These are phyloP conservation scores for Aplysina aerophoba DNA, from an alignment of 37 sponge, comb jelly and placozoan species.

Conservation along the genomic window DNA sequence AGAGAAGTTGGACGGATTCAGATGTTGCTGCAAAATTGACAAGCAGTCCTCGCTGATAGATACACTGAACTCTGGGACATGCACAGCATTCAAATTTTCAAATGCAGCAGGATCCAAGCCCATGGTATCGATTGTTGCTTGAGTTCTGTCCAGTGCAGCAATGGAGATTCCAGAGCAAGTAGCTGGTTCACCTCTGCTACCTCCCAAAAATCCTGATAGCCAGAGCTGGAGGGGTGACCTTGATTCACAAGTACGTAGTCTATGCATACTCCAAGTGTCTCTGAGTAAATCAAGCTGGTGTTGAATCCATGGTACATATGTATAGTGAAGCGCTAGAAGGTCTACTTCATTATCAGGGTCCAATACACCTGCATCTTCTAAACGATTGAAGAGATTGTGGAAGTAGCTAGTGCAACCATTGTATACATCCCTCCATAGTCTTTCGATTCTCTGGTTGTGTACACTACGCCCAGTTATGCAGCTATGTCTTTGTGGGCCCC, in stretches of 20 bases:
- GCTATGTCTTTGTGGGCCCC: constrained; percentile 50
- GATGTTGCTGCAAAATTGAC: too few species aligned
- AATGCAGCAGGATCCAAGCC: too few species aligned
- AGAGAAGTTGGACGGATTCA: too few species aligned
- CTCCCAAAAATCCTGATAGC: too few species aligned
- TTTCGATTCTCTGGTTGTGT: constrained; percentile 62
- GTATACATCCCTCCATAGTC: constrained; percentile 61
- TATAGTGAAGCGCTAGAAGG: constrained; percentile 38
- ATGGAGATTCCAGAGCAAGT: too few species aligned
- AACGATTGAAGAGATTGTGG: constrained; percentile 29
- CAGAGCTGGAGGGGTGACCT: constrained; percentile 31
- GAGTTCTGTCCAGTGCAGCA: too few species aligned
- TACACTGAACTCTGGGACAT: too few species aligned
- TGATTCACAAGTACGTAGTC: not conserved
- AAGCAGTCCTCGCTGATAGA: too few species aligned
- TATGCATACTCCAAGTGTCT: constrained; percentile 31
- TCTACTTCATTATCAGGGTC: constrained; percentile 52
- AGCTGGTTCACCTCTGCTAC: too few species aligned
- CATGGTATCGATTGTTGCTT: too few species aligned
- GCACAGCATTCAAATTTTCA: too few species aligned
- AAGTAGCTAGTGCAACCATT: constrained; percentile 34
- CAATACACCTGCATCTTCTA: constrained; percentile 37
- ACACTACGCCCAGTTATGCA: constrained; percentile 55
- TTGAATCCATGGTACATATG: constrained; percentile 36
- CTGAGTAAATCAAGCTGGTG: not conserved